Evolutionary conservation across 2,888 invertebrate genomes (phyloP).

Genomic region (Pristionchus arcanus): DNA sequence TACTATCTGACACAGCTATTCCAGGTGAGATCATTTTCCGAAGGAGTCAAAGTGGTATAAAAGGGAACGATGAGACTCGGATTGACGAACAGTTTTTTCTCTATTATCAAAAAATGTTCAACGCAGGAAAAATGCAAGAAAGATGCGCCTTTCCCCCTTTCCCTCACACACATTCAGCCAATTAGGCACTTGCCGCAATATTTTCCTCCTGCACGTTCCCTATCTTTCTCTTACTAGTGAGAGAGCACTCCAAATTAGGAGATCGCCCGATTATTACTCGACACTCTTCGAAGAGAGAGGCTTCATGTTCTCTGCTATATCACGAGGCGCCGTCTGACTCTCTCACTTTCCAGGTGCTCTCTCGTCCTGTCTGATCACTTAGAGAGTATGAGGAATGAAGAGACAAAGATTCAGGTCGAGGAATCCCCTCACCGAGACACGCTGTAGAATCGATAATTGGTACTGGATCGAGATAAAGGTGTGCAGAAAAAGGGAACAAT

Average conservation of each 20-base stretch:
- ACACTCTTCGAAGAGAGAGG: not conserved
- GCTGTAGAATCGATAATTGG: slow-evolving; percentile 1
- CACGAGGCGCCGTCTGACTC: not conserved
- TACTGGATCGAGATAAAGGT: not conserved
- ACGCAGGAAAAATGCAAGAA: not conserved
- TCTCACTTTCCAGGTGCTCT: too few species aligned
- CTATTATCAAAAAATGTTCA: too few species aligned
- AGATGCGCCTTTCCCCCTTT: not conserved
- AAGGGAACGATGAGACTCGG: too few species aligned
- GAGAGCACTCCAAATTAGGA: not conserved
- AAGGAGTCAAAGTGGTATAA: too few species aligned
- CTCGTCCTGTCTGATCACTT: too few species aligned
- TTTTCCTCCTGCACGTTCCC: not conserved
- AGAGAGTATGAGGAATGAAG: too few species aligned
- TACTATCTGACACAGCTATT: slow-evolving; percentile 49
- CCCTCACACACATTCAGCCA: slow-evolving; percentile 1
- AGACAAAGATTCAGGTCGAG: not conserved
- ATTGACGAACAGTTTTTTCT: too few species aligned
- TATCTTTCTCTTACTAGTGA: not conserved
- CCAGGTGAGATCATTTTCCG: too few species aligned
- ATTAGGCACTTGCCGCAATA: not conserved
- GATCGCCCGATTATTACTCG: not conserved
- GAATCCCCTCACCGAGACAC: not conserved
- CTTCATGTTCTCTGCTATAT: not conserved
- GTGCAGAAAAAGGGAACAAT: not conserved